Evolutionary conservation across 2,113 vertebrate species (phyloP).

Genomic region (Austrofundulus limnaeus): DNA sequence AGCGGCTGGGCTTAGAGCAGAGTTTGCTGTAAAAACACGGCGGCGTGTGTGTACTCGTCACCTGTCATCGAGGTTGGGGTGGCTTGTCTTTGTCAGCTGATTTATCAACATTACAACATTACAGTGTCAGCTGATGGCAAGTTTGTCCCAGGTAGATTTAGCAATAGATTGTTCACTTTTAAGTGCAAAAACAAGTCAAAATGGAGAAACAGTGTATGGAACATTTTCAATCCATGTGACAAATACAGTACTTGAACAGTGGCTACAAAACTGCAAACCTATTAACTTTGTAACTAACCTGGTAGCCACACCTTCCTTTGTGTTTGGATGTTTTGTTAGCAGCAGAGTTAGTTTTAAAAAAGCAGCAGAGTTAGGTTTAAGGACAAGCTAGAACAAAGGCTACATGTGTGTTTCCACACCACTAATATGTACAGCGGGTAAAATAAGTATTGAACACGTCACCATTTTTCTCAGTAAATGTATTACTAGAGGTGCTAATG

Average conservation of each 20-base stretch:
- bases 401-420: conserved; percentile 54
- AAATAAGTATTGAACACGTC: too few relatives aligned
- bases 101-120: conserved; percentile 17
- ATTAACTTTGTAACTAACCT: conserved; percentile 23
- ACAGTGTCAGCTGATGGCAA: conserved; percentile 22
- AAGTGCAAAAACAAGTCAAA: background rate
- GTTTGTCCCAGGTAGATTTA: conserved; percentile 16
- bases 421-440: too few relatives aligned
- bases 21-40: conserved; percentile 60
- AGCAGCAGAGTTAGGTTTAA: conserved; percentile 20
- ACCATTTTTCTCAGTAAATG: too few relatives aligned
- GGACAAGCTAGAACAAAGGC: conserved; percentile 63
- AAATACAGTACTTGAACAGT: background rate
- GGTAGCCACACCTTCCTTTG: conserved; percentile 11
- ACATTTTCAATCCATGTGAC: background rate
- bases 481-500: too few relatives aligned
- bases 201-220: background rate
- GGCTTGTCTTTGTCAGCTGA: conserved; percentile 54
- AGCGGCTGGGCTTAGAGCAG: conserved; percentile 18
- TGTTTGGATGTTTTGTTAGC: conserved; percentile 22
- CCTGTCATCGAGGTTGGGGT: conserved; percentile 43
- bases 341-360: too few relatives aligned
- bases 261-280: conserved; percentile 28
- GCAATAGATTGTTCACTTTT: background rate
- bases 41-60: conserved; percentile 17